Conservation (phyloP, 1,140 invertebrate species). For the Bombus turneri region DNA sequence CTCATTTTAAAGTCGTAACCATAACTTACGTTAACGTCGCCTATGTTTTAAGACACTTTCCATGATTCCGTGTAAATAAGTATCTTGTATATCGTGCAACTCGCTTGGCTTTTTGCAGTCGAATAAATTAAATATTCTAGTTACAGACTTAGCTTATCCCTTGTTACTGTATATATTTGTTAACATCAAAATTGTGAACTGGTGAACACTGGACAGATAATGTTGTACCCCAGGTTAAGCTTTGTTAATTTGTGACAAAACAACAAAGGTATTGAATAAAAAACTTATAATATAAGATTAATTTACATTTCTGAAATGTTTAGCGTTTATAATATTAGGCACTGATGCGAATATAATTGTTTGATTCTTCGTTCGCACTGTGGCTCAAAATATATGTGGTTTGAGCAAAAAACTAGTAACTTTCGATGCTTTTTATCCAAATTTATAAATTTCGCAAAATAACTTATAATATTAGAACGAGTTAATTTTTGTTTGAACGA, state of each 20-base stretch:
- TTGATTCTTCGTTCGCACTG: too few relatives aligned
- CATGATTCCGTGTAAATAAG: background rate
- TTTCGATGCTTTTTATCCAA: background rate
- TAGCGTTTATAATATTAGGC: background rate
- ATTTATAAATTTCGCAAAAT: background rate
- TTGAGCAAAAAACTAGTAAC: background rate
- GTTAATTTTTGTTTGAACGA: background rate
- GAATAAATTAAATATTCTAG: background rate
- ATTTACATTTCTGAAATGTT: too few relatives aligned
- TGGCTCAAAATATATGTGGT: too few relatives aligned
- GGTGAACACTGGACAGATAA: constrained; percentile 8
- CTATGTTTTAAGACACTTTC: background rate
- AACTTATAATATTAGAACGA: background rate
- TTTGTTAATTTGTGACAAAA: background rate
- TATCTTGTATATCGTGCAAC: background rate
- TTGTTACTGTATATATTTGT: background rate
- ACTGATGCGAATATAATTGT: too few relatives aligned
- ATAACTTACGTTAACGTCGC: constrained; percentile 8
- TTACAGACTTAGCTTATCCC: too few relatives aligned
- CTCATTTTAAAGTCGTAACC: background rate
- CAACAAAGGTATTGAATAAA: background rate
- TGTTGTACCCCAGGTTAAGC: background rate
- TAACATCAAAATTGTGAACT: background rate
- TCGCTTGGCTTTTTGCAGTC: background rate
- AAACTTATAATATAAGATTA: too few relatives aligned